Conservation (phyloP, 2,888 invertebrate species). For the Chaitophorus viminalis region DNA sequence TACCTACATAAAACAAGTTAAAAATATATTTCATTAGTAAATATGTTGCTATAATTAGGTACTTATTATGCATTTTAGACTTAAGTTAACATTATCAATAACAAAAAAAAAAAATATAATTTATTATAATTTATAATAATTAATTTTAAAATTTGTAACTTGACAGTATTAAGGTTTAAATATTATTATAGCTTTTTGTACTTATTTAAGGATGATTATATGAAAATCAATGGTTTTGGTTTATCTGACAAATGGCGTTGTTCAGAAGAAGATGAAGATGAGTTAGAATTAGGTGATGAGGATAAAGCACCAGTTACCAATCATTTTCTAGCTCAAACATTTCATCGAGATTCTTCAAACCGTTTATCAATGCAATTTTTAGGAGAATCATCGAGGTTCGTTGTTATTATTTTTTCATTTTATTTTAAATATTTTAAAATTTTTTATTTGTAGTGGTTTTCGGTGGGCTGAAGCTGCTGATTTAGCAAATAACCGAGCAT, state of each 20-base stretch:
- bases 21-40: too few relatives aligned
- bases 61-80: too few relatives aligned
- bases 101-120: too few relatives aligned
- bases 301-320: slow-evolving; percentile 63
- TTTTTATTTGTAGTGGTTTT: slow-evolving; percentile 64
- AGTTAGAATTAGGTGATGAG: slow-evolving; percentile 63
- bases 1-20: too few relatives aligned
- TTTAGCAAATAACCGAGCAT: slow-evolving; percentile 64
- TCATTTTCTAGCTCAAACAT: slow-evolving; percentile 65
- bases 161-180: too few relatives aligned
- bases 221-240: slow-evolving; percentile 40
- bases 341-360: slow-evolving; percentile 74
- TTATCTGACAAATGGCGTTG: slow-evolving; percentile 54
- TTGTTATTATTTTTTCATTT: slow-evolving; percentile 48
- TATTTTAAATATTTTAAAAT: not conserved
- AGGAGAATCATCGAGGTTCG: slow-evolving; percentile 79
- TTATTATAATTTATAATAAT: too few relatives aligned
- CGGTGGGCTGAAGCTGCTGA: slow-evolving; percentile 83
- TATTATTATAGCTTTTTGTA: not conserved
- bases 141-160: too few relatives aligned
- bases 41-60: too few relatives aligned
- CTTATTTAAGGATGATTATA: slow-evolving; percentile 33
- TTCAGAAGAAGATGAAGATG: slow-evolving; percentile 63
- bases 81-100: too few relatives aligned
- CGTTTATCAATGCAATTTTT: slow-evolving; percentile 88